A percentile compares a stretch with the other conserved stretches of the same genome.
These are phyloP conservation scores for Philopotamus ludificatus DNA, from an alignment of 1,140 invertebrate species.

Conservation along the genomic window DNA sequence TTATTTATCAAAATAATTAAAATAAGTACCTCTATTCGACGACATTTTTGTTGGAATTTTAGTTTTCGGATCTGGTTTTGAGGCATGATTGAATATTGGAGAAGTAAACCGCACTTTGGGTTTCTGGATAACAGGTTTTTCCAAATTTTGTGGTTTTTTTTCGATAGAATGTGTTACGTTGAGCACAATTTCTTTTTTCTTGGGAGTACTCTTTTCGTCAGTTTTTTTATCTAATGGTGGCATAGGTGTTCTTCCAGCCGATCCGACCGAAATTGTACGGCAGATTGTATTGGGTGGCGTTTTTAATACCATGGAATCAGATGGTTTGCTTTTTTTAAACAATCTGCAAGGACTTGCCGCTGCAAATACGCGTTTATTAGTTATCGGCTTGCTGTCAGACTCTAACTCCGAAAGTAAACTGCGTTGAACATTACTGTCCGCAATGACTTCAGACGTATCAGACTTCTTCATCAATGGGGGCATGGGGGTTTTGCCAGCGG, in stretches of 20 bases:
- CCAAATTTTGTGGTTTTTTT: too few species aligned
- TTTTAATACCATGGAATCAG: conserved; percentile 39
- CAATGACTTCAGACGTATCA: too few species aligned
- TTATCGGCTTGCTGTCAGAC: not conserved
- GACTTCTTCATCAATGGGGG: too few species aligned
- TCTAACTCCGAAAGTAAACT: too few species aligned
- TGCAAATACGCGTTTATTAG: conserved; percentile 23
- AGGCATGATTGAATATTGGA: not conserved
- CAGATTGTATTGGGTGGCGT: conserved; percentile 41
- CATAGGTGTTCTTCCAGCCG: conserved; percentile 49
- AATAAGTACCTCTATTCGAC: not conserved
- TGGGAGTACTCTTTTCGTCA: conserved; percentile 20
- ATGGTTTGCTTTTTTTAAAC: conserved; percentile 21
- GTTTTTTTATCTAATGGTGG: conserved; percentile 29
- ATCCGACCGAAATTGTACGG: conserved; percentile 43
- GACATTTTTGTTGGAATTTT: not conserved
- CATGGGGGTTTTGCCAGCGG: conserved; percentile 49
- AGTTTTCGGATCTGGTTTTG: not conserved
- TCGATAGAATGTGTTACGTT: conserved; percentile 52
- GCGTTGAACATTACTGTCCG: too few species aligned
- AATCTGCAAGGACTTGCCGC: conserved; percentile 37
- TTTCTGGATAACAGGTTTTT: conserved; percentile 6
- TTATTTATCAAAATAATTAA: not conserved
- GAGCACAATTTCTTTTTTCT: conserved; percentile 43
- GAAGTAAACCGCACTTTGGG: not conserved